phyloP scores from a whole-genome alignment of 2,113 vertebrate species.

The Macrotis lagotis region DNA sequence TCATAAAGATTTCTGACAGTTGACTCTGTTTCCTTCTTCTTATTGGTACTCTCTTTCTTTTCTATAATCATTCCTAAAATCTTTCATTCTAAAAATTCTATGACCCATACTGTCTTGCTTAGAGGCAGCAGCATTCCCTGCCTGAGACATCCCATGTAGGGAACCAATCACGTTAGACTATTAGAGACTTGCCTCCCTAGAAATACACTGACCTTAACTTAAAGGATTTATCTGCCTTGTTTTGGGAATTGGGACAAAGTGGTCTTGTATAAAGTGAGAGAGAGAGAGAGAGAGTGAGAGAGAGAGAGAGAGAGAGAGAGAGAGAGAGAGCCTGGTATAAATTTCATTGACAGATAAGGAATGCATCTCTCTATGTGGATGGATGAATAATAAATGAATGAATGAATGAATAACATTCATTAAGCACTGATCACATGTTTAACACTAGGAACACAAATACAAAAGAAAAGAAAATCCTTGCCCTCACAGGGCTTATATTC shows the following conservation, averaged over 20 bases:
- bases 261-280: neutral
- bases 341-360: neutral
- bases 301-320: too few species aligned
- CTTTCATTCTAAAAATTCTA: neutral
- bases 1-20: neutral
- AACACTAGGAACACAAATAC: neutral
- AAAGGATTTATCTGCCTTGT: neutral
- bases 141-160: neutral
- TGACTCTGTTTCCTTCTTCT: neutral
- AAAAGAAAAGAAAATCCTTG: neutral
- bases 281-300: too few species aligned
- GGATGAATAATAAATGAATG: too few species aligned
- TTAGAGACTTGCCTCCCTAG: neutral
- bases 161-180: neutral
- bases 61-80: neutral
- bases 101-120: neutral
- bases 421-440: neutral
- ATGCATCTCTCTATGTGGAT: neutral
- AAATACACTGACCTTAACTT: neutral
- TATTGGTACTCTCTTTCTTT: neutral
- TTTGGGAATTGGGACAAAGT: neutral
- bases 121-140: neutral
- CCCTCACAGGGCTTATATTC: neutral
- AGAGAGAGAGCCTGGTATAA: neutral
- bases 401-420: neutral